A percentile compares a stretch with the other conserved stretches of the same genome.
Conservation (phyloP, 2,888 invertebrate genomes). For the Anaspis maculata region DNA sequence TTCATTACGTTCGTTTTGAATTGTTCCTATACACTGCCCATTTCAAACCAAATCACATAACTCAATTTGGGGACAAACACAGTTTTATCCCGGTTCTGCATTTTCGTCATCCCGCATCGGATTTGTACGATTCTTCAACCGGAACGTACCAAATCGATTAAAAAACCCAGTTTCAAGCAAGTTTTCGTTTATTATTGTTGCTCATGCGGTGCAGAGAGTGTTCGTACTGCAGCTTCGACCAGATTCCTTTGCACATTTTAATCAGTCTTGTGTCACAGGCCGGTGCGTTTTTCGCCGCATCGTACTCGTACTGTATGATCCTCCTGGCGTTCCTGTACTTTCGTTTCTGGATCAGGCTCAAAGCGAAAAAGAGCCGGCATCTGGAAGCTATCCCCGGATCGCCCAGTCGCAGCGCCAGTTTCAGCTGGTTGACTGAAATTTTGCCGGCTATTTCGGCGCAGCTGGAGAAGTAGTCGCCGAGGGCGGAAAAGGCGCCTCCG, state of each 20-base stretch:
- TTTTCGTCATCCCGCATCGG: too few relatives aligned
- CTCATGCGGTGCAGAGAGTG: too few relatives aligned
- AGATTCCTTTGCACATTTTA: constrained; percentile 80
- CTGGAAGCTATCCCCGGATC: constrained; percentile 75
- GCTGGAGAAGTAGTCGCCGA: constrained; percentile 77
- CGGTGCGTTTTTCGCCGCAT: constrained; percentile 35
- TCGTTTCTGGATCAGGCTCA: constrained; percentile 81
- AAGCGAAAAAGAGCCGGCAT: constrained; percentile 78
- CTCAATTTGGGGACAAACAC: too few relatives aligned
- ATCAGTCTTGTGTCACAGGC: constrained; percentile 55
- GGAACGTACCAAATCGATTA: too few relatives aligned
- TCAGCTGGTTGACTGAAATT: constrained; percentile 78
- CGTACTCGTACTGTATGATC: constrained; percentile 52
- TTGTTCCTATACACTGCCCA: too few relatives aligned
- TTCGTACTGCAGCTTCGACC: constrained; percentile 69
- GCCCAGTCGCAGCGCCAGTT: constrained; percentile 69
- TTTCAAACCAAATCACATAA: too few relatives aligned
- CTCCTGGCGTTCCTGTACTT: constrained; percentile 53
- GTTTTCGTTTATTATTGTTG: too few relatives aligned
- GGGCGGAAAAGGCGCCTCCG: constrained; percentile 91
- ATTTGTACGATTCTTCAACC: too few relatives aligned
- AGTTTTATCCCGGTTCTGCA: too few relatives aligned
- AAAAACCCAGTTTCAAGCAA: too few relatives aligned
- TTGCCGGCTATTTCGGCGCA: constrained; percentile 83
- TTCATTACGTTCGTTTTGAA: too few relatives aligned